Percentiles rank a stretch among this genome's conserved stretches.
phyloP scores from a whole-genome alignment of 2,888 invertebrate genomes.

The Trissonchulus sp. region DNA sequence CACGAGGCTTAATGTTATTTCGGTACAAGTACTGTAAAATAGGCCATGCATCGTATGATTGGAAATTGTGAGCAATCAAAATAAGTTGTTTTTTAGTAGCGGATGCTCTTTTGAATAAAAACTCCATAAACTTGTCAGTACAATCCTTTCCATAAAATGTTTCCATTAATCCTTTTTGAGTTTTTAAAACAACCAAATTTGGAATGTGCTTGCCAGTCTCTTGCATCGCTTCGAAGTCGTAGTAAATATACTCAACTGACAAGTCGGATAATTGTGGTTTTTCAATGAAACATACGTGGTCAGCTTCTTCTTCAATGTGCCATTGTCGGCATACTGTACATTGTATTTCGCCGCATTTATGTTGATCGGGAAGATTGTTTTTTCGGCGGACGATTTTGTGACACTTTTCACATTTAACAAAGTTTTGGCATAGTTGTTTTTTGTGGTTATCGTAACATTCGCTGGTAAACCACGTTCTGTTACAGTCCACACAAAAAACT shows the following conservation, averaged over 20 bases:
- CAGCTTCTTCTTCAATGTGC: too few relatives aligned
- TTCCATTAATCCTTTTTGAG: background rate
- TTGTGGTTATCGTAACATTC: too few relatives aligned
- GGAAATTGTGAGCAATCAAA: constrained; percentile 2
- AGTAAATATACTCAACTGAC: constrained; percentile 12
- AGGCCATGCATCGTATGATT: background rate
- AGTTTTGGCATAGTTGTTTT: too few relatives aligned
- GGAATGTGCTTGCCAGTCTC: constrained; percentile 9
- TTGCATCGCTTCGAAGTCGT: constrained; percentile 2
- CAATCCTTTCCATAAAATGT: background rate
- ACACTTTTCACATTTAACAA: too few relatives aligned
- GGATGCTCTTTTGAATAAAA: background rate
- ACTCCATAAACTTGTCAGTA: constrained; percentile 3
- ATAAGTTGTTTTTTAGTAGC: background rate
- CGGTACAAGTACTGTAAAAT: background rate
- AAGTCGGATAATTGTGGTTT: too few relatives aligned
- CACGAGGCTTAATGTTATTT: background rate
- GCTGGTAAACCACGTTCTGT: too few relatives aligned
- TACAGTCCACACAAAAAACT: too few relatives aligned
- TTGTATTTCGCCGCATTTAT: too few relatives aligned
- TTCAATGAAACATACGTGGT: too few relatives aligned
- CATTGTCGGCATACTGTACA: too few relatives aligned
- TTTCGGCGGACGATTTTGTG: too few relatives aligned
- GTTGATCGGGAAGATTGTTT: too few relatives aligned
- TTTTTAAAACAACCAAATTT: constrained; percentile 1